phyloP scores from a whole-genome alignment of 2,113 vertebrate species.

The Lepisosteus oculatus region DNA sequence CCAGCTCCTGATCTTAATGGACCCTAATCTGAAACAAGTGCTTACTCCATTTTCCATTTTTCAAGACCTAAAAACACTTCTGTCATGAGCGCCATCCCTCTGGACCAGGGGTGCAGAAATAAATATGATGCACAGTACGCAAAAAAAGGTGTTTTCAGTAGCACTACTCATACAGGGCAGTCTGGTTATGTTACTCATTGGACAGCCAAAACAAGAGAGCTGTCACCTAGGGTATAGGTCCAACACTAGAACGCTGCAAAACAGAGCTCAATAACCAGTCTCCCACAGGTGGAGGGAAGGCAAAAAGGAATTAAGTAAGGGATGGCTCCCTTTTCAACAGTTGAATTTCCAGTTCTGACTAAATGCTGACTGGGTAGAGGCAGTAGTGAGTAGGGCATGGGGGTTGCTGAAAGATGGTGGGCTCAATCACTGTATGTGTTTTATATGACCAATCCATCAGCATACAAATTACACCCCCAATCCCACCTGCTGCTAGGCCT shows the following conservation, averaged over 20 bases:
- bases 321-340: background rate
- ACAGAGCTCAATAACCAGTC: background rate
- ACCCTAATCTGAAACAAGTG: slow-evolving; percentile 1
- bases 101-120: background rate
- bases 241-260: slow-evolving; percentile 17
- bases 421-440: slow-evolving; percentile 3
- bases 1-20: slow-evolving; percentile 17
- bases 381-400: background rate
- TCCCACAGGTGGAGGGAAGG: background rate
- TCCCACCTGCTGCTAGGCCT: background rate
- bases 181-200: slow-evolving; percentile 15
- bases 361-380: background rate
- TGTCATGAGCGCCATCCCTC: background rate
- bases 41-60: background rate
- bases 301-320: background rate
- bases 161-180: slow-evolving; percentile 17
- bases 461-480: background rate
- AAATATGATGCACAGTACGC: background rate
- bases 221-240: slow-evolving; percentile 33
- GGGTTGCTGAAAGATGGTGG: slow-evolving; percentile 10
- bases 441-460: background rate
- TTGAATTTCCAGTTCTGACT: slow-evolving; percentile 28
- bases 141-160: background rate
- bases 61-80: background rate
- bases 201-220: slow-evolving; percentile 29